Evolutionary conservation across 2,797 vertebrate species (phyloP).

Genomic region (Dryobates pubescens): DNA sequence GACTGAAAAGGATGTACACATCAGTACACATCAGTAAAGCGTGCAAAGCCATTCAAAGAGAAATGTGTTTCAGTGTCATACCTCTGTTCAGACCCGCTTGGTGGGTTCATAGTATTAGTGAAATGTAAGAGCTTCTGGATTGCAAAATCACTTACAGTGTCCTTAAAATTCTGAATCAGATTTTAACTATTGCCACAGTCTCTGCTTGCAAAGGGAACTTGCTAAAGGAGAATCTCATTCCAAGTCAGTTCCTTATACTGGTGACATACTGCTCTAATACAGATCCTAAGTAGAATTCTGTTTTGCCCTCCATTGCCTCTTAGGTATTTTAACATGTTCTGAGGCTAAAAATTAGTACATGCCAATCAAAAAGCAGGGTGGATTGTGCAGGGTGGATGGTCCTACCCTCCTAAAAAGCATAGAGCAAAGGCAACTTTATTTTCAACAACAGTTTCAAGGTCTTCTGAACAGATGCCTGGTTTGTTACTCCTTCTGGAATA

Average conservation of each 20-base stretch:
- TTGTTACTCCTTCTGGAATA: not conserved
- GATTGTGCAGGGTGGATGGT: not conserved
- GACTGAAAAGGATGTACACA: not conserved
- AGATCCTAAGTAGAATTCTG: not conserved
- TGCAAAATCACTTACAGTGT: not conserved
- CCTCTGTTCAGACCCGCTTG: not conserved
- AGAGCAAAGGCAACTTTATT: not conserved
- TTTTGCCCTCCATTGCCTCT: not conserved
- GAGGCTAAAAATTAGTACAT: not conserved
- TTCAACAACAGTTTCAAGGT: not conserved
- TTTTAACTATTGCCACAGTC: not conserved
- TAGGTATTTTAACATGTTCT: not conserved
- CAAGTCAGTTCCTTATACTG: not conserved
- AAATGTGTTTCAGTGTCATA: not conserved
- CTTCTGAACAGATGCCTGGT: not conserved
- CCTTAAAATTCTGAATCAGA: not conserved
- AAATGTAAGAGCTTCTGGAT: not conserved
- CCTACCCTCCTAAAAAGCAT: not conserved
- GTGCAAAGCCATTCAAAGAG: not conserved
- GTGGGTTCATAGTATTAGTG: not conserved
- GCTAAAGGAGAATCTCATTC: not conserved
- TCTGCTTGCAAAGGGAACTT: not conserved
- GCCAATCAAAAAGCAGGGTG: not conserved
- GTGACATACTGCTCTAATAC: not conserved
- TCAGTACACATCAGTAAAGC: not conserved